Conservation (phyloP, 2,797 vertebrate species). For the Enteromius fasciolatus region DNA sequence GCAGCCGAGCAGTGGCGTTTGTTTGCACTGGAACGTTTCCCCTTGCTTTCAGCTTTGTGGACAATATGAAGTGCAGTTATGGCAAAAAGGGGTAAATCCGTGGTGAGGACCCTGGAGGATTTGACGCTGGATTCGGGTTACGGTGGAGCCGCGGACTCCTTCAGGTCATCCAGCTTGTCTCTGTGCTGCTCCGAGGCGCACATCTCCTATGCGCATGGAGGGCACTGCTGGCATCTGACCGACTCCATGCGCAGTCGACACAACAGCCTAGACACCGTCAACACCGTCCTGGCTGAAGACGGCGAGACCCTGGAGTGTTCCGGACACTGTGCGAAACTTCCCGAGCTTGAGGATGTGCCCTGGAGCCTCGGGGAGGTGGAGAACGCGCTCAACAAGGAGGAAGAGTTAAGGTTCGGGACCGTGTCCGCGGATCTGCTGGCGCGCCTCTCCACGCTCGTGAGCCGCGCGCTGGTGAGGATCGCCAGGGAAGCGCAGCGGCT, state of each 20-base stretch:
- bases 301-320: constrained; percentile 95
- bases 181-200: constrained; percentile 95
- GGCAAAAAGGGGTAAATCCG: constrained; percentile 93
- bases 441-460: constrained; percentile 85
- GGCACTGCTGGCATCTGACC: constrained; percentile 89
- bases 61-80: constrained; percentile 95
- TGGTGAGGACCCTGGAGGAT: constrained; percentile 94
- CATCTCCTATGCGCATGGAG: constrained; percentile 84
- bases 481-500: constrained; percentile 92
- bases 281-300: constrained; percentile 96
- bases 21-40: constrained; percentile 33
- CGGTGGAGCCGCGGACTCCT: constrained; percentile 97
- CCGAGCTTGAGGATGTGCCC: constrained; percentile 97
- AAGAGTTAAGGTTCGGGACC: constrained; percentile 72
- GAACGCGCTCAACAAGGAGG: constrained; percentile 83
- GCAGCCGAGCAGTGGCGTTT: neutral
- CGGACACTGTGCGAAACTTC: constrained; percentile 91
- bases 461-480: constrained; percentile 89
- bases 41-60: constrained; percentile 34
- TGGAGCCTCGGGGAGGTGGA: constrained; percentile 95
- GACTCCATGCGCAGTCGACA: constrained; percentile 97
- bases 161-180: constrained; percentile 96
- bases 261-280: constrained; percentile 97
- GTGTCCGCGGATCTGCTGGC: constrained; percentile 85
- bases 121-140: constrained; percentile 98